Percentiles rank a stretch among this genome's conserved stretches.
phyloP scores from a whole-genome alignment of 2,797 vertebrate species.

The Phataginus tetradactyla region DNA sequence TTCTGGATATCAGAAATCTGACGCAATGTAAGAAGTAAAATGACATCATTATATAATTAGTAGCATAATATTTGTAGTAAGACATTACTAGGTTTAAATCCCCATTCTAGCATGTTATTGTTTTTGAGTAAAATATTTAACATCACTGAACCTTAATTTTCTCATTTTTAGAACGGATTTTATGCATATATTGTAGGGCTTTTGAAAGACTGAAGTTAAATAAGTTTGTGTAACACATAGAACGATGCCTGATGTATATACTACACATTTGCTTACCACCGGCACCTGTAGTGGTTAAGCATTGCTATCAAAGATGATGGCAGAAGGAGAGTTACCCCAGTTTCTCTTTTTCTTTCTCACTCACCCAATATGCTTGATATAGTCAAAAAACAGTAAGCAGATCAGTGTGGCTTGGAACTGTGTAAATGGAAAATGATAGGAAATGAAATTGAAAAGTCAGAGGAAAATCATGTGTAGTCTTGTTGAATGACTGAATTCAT shows the following conservation, averaged over 20 bases:
- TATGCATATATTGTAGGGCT: neutral
- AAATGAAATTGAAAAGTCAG: neutral
- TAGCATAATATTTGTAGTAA: neutral
- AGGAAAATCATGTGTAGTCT: neutral
- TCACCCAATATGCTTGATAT: neutral
- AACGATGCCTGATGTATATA: neutral
- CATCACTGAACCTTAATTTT: neutral
- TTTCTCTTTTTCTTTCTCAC: neutral
- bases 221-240: neutral
- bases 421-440: neutral
- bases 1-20: neutral
- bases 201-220: neutral
- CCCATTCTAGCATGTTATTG: neutral
- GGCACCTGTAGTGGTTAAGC: neutral
- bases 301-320: neutral
- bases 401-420: neutral
- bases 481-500: neutral
- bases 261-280: neutral
- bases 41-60: neutral
- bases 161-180: neutral
- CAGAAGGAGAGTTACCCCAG: neutral
- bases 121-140: neutral
- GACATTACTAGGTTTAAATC: neutral
- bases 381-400: neutral
- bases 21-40: neutral